Evolutionary conservation across 2,113 vertebrate species (phyloP).

Genomic region (Fulmarus glacialis): DNA sequence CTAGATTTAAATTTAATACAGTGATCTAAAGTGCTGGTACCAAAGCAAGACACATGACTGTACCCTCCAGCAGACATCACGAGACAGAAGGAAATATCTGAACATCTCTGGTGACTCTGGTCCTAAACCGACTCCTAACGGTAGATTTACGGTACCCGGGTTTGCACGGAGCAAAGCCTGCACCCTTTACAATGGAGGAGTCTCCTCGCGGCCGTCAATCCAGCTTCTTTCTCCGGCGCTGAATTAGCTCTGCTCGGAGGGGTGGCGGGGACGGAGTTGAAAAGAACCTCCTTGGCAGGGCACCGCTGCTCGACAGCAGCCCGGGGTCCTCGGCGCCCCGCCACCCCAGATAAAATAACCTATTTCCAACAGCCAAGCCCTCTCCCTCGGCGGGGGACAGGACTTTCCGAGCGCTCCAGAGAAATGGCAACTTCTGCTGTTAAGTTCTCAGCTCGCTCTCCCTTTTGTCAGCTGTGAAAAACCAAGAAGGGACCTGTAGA

Average conservation of each 20-base stretch:
- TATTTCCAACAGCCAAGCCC: not conserved
- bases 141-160: not conserved
- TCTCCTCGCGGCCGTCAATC: not conserved
- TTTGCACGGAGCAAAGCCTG: not conserved
- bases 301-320: not conserved
- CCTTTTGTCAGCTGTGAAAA: not conserved
- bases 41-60: fast-evolving
- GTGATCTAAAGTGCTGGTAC: not conserved
- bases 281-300: not conserved
- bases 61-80: not conserved
- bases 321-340: not conserved
- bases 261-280: fast-evolving
- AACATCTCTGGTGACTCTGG: not conserved
- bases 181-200: not conserved
- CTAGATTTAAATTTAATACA: not conserved
- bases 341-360: not conserved
- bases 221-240: not conserved
- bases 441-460: not conserved
- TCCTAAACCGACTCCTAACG: not conserved
- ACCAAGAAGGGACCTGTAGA: not conserved
- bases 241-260: not conserved
- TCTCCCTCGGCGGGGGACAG: fast-evolving
- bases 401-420: not conserved
- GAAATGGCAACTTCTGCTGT: not conserved
- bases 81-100: not conserved